A percentile compares a stretch with the other conserved stretches of the same genome.
These are phyloP conservation scores for Rhincodon typus DNA, from an alignment of 2,797 vertebrate species.

Conservation along the genomic window DNA sequence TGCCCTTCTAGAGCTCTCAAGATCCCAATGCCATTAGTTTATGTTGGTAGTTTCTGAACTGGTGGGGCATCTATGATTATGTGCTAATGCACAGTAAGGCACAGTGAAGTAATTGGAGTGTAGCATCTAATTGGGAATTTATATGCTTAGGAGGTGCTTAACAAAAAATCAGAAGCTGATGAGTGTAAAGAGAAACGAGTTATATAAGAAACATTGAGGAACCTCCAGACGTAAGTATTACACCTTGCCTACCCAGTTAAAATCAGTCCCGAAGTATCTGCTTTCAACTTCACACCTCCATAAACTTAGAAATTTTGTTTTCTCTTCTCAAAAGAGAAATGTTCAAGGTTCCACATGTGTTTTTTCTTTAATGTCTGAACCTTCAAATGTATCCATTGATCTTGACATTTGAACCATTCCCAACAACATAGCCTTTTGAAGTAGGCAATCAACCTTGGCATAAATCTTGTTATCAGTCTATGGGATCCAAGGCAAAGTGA, in stretches of 20 bases:
- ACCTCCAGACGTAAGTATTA: not conserved
- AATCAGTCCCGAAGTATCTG: not conserved
- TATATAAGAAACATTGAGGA: not conserved
- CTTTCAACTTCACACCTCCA: not conserved
- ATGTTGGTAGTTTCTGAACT: not conserved
- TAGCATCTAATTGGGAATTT: not conserved
- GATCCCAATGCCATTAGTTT: not conserved
- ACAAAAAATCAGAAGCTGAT: not conserved
- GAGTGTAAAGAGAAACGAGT: not conserved
- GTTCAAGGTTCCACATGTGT: not conserved
- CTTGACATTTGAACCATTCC: not conserved
- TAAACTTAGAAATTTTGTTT: not conserved
- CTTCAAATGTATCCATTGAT: not conserved
- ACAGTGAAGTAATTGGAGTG: not conserved
- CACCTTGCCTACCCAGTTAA: not conserved
- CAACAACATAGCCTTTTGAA: not conserved
- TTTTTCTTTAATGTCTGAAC: not conserved
- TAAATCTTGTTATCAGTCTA: not conserved
- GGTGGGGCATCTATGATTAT: not conserved
- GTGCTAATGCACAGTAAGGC: not conserved
- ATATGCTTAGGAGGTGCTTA: not conserved
- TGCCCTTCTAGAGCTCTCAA: not conserved
- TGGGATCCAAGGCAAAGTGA: too few species aligned
- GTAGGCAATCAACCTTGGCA: not conserved
- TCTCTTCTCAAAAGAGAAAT: not conserved